These are phyloP conservation scores for Hirundo rustica DNA, from an alignment of 2,797 vertebrate genomes.

Conservation along the genomic window DNA sequence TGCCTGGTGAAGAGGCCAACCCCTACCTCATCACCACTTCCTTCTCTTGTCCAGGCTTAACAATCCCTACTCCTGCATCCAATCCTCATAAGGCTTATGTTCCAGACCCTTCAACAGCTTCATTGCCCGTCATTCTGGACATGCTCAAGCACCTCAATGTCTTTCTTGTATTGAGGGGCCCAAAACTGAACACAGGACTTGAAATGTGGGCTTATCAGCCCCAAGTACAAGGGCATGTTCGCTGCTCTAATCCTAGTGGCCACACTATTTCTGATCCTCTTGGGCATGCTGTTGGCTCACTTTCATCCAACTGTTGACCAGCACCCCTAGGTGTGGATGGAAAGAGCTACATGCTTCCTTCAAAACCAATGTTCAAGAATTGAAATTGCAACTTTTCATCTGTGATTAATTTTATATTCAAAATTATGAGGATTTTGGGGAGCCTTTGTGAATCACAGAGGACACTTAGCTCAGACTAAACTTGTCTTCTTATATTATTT, in stretches of 20 bases:
- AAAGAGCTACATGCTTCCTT: not conserved
- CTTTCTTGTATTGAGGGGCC: not conserved
- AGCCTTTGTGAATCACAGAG: not conserved
- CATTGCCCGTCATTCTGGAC: not conserved
- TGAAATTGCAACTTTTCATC: not conserved
- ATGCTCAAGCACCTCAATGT: not conserved
- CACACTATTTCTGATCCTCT: not conserved
- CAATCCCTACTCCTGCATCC: not conserved
- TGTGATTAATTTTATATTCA: not conserved
- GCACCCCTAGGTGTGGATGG: not conserved
- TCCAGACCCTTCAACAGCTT: not conserved
- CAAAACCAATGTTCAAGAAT: not conserved
- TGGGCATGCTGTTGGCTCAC: not conserved
- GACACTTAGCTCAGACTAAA: not conserved
- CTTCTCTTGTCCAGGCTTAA: not conserved
- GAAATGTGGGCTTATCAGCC: not conserved
- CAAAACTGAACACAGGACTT: not conserved
- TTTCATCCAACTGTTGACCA: not conserved
- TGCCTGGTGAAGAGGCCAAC: not conserved
- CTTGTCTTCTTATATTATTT: not conserved
- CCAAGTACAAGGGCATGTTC: not conserved
- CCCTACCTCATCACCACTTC: not conserved
- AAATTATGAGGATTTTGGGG: not conserved
- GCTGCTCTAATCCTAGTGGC: accelerated
- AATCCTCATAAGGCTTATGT: not conserved